Conservation (phyloP, 1,140 invertebrate species). For the Brachionus koreanus region DNA sequence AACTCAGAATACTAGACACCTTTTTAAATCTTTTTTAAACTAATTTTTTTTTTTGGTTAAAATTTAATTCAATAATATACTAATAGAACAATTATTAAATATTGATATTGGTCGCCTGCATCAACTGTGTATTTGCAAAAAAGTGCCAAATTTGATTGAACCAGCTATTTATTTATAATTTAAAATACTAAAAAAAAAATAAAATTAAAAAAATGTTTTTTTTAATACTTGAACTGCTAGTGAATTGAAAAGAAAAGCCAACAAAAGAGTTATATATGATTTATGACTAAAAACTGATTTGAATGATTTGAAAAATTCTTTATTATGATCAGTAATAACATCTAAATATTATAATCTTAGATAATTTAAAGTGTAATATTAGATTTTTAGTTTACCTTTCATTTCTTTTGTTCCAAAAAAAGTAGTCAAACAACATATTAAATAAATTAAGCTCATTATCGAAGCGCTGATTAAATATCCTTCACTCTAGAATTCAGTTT, state of each 20-base stretch:
- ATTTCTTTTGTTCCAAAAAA: slow-evolving; percentile 53
- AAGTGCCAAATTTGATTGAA: slow-evolving; percentile 55
- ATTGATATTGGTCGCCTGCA: slow-evolving; percentile 50
- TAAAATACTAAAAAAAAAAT: background rate
- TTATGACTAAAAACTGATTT: slow-evolving; percentile 50
- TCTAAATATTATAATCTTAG: slow-evolving; percentile 38
- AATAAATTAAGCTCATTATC: slow-evolving; percentile 49
- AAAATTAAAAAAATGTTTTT: background rate
- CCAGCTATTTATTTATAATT: slow-evolving; percentile 50
- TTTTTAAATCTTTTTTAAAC: slow-evolving; percentile 45
- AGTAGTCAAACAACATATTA: slow-evolving; percentile 49
- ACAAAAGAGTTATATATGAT: slow-evolving; percentile 50
- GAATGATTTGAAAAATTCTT: slow-evolving; percentile 49
- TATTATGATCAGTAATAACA: slow-evolving; percentile 45
- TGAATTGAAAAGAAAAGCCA: slow-evolving; percentile 52
- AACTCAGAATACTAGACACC: slow-evolving; percentile 50
- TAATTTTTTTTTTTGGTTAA: background rate
- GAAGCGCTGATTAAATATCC: slow-evolving; percentile 49
- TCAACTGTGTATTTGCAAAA: slow-evolving; percentile 52
- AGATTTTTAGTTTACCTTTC: slow-evolving; percentile 46
- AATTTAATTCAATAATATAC: slow-evolving; percentile 47
- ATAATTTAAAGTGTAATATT: slow-evolving; percentile 1
- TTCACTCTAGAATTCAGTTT: background rate
- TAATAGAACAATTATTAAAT: slow-evolving; percentile 50
- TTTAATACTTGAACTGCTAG: slow-evolving; percentile 50